Evolutionary conservation across 2,888 invertebrate genomes (phyloP).

Genomic region (Idaea dimidiata): DNA sequence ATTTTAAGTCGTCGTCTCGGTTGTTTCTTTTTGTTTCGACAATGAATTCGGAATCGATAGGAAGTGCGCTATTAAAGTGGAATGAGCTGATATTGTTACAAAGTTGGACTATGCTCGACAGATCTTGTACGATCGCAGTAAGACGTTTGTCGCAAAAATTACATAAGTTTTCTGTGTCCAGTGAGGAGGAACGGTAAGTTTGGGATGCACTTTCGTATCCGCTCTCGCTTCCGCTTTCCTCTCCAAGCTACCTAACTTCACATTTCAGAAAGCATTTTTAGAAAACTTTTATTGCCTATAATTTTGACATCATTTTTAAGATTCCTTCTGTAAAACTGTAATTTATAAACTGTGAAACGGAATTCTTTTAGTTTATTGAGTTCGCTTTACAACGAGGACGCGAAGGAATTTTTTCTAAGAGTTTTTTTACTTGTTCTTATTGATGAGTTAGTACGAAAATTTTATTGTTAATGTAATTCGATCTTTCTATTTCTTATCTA

Average conservation of each 20-base stretch:
- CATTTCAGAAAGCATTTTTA: not conserved
- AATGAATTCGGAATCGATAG: conserved; percentile 12
- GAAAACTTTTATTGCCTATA: conserved; percentile 74
- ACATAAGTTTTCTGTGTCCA: conserved; percentile 55
- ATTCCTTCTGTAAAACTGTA: conserved; percentile 65
- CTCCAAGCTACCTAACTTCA: conserved; percentile 4
- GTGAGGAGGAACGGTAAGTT: conserved; percentile 41
- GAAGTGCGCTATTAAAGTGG: conserved; percentile 16
- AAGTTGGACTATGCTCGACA: conserved; percentile 21
- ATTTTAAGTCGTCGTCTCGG: conserved; percentile 19
- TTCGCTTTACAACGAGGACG: conserved; percentile 43
- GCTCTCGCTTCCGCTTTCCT: conserved; percentile 37
- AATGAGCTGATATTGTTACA: conserved; percentile 17
- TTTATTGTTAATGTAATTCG: conserved; percentile 16
- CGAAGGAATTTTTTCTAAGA: conserved; percentile 34
- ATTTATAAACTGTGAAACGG: conserved; percentile 26
- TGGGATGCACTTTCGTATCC: conserved; percentile 26
- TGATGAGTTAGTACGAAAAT: conserved; percentile 29
- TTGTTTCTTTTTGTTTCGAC: conserved; percentile 18
- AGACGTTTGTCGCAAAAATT: conserved; percentile 60
- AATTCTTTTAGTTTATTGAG: conserved; percentile 41
- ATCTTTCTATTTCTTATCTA: not conserved
- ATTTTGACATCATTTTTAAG: conserved; percentile 68
- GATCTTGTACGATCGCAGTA: conserved; percentile 31
- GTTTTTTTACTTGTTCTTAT: conserved; percentile 19